These are phyloP conservation scores for Dasypolia templi DNA, from an alignment of 2,888 invertebrate species.

Conservation along the genomic window DNA sequence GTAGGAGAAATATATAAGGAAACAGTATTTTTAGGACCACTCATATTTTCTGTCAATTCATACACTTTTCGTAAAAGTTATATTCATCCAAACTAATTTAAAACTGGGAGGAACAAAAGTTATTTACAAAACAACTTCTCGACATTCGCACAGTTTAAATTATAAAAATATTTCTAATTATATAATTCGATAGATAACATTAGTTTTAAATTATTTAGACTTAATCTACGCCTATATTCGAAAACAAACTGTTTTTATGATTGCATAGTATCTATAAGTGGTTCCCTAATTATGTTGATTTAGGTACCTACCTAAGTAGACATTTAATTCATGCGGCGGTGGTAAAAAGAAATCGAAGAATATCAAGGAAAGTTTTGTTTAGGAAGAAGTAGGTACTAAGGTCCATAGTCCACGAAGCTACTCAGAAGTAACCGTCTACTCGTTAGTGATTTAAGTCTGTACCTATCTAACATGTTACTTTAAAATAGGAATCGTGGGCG, in stretches of 20 bases:
- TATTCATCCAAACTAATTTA: slow-evolving; percentile 9
- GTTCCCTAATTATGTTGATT: slow-evolving; percentile 10
- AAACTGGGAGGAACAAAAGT: slow-evolving; percentile 40
- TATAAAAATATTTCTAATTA: slow-evolving; percentile 59
- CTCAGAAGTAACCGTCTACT: background rate
- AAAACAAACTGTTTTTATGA: slow-evolving; percentile 49
- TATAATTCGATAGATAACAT: slow-evolving; percentile 48
- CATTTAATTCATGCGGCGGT: slow-evolving; percentile 40
- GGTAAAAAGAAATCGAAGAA: slow-evolving; percentile 54
- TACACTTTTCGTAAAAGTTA: slow-evolving; percentile 6
- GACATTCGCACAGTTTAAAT: slow-evolving; percentile 52
- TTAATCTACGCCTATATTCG: slow-evolving; percentile 48
- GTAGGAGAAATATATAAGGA: slow-evolving; percentile 15
- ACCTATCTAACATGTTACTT: background rate
- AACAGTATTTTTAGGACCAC: background rate
- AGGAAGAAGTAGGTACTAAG: background rate
- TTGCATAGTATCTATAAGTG: slow-evolving; percentile 30
- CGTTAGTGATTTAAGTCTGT: no score
- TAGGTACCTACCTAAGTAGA: slow-evolving; percentile 23
- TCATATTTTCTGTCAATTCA: slow-evolving; percentile 4
- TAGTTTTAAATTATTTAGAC: slow-evolving; percentile 63
- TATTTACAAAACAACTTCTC: slow-evolving; percentile 65
- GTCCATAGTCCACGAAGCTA: background rate
- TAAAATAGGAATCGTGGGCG: no score
- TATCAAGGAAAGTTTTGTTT: slow-evolving; percentile 12